phyloP scores from a whole-genome alignment of 2,797 vertebrate species.

The Falco naumanni region DNA sequence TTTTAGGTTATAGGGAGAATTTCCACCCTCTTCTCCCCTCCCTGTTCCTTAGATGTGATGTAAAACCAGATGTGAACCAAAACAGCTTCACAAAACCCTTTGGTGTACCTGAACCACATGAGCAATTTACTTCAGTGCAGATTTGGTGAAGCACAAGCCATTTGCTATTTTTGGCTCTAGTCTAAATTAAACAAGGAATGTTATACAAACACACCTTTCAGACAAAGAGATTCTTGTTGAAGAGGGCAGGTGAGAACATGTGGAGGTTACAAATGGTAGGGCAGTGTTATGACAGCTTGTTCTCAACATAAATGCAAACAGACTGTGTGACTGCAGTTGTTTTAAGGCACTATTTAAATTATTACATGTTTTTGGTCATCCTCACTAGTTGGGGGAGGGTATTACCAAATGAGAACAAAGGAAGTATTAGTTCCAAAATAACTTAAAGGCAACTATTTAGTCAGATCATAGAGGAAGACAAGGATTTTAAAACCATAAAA shows the following conservation, averaged over 20 bases:
- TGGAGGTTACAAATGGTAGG: constrained; percentile 7
- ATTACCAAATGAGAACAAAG: constrained; percentile 1
- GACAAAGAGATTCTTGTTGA: constrained; percentile 61
- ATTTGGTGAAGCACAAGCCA: not conserved
- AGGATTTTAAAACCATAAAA: not conserved
- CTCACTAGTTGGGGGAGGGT: not conserved
- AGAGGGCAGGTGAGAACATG: constrained; percentile 50
- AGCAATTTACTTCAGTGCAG: not conserved
- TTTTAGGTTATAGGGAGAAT: not conserved
- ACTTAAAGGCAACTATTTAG: not conserved
- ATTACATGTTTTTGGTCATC: not conserved
- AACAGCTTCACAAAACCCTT: not conserved
- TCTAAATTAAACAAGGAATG: constrained; percentile 33
- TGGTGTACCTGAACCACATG: not conserved
- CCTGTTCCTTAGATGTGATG: not conserved
- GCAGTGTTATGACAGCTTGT: constrained; percentile 23
- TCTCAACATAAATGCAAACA: not conserved
- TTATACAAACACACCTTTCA: constrained; percentile 40
- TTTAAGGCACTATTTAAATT: not conserved
- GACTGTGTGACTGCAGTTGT: not conserved
- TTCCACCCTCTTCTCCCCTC: not conserved
- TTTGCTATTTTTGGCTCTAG: constrained; percentile 19
- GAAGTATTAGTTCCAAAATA: not conserved
- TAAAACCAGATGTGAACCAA: not conserved
- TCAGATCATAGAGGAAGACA: not conserved